A percentile compares a stretch with the other conserved stretches of the same genome.
phyloP scores from a whole-genome alignment of 2,888 invertebrate species.

The Saturnia pavonia region DNA sequence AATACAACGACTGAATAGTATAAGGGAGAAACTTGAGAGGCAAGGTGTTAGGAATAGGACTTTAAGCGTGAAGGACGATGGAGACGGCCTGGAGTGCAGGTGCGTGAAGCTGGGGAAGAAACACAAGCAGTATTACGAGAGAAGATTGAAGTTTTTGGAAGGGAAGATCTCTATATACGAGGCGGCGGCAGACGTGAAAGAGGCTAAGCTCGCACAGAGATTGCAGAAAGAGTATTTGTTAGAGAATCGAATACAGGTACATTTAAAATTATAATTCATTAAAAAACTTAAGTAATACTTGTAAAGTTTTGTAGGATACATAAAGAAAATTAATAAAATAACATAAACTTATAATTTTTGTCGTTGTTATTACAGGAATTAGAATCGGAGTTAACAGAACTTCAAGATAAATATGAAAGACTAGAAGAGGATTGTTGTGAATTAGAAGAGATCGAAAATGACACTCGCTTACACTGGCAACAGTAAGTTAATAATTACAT shows the following conservation, averaged over 20 bases:
- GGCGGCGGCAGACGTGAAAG: slow-evolving; percentile 84
- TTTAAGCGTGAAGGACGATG: slow-evolving; percentile 66
- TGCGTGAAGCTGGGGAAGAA: slow-evolving; percentile 80
- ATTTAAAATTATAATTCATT: slow-evolving; percentile 13
- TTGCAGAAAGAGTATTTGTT: slow-evolving; percentile 83
- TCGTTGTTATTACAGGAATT: slow-evolving; percentile 65
- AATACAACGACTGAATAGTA: slow-evolving; percentile 84
- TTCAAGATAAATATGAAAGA: slow-evolving; percentile 83
- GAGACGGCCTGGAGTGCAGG: slow-evolving; percentile 73
- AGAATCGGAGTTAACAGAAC: slow-evolving; percentile 77
- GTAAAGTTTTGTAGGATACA: not conserved
- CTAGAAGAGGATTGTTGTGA: slow-evolving; percentile 88
- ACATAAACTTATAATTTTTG: not conserved
- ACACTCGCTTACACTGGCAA: slow-evolving; percentile 84
- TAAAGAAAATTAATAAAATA: not conserved
- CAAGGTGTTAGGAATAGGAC: slow-evolving; percentile 79
- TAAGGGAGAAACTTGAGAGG: slow-evolving; percentile 83
- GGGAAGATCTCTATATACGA: slow-evolving; percentile 85
- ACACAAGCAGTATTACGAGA: slow-evolving; percentile 85
- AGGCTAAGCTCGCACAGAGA: slow-evolving; percentile 82
- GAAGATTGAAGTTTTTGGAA: slow-evolving; percentile 84
- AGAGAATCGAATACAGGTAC: slow-evolving; percentile 76
- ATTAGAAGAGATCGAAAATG: slow-evolving; percentile 89
- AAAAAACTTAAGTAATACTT: not conserved
- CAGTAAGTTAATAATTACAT: slow-evolving; percentile 66